Conservation (phyloP, 1,140 invertebrate genomes). For the Hyles vespertilio region DNA sequence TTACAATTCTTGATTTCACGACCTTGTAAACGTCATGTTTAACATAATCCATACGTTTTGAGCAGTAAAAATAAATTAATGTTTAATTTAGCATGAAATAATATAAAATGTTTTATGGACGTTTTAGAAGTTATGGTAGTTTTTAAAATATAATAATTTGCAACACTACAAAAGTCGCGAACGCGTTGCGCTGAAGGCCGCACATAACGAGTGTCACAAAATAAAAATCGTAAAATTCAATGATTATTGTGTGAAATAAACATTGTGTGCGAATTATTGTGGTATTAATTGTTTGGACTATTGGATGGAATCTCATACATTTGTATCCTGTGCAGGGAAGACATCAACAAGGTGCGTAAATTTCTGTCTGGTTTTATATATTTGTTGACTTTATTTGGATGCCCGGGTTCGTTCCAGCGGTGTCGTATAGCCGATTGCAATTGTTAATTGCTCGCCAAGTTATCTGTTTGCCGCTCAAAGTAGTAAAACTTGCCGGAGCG, state of each 20-base stretch:
- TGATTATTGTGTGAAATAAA: constrained; percentile 63
- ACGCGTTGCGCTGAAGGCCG: constrained; percentile 32
- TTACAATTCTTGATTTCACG: too few relatives aligned
- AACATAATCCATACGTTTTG: too few relatives aligned
- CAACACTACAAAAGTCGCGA: constrained; percentile 20
- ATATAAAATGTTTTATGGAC: too few relatives aligned
- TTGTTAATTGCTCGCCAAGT: too few relatives aligned
- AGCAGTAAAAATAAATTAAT: too few relatives aligned
- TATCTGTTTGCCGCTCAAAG: too few relatives aligned
- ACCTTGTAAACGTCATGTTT: too few relatives aligned
- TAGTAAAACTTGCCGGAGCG: too few relatives aligned
- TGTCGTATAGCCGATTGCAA: constrained; percentile 46
- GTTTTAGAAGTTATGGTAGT: background rate
- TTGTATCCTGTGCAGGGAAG: background rate
- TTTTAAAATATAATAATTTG: background rate
- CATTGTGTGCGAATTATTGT: constrained; percentile 38
- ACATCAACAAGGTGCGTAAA: constrained; percentile 51
- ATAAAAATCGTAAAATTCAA: constrained; percentile 58
- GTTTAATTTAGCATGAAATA: too few relatives aligned
- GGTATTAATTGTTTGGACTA: constrained; percentile 42
- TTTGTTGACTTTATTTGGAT: constrained; percentile 65
- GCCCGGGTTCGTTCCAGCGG: constrained; percentile 46
- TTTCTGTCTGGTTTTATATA: constrained; percentile 18
- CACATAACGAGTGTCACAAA: constrained; percentile 54
- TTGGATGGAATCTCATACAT: constrained; percentile 42